These are phyloP conservation scores for Pocillopora verrucosa DNA, from an alignment of 64 coral and sea anemone genomes.

Conservation along the genomic window DNA sequence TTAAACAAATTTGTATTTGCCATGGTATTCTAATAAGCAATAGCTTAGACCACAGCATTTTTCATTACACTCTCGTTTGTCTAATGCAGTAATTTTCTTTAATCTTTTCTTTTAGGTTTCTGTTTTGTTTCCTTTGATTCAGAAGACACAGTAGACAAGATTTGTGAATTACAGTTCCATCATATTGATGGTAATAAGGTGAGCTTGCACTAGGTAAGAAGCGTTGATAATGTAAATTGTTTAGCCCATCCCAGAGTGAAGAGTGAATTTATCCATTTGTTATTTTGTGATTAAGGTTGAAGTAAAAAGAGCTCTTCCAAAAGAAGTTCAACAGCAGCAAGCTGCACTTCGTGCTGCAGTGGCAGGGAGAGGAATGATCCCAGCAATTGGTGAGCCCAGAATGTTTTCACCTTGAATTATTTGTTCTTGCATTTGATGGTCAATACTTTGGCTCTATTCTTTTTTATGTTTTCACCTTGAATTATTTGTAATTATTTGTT, in stretches of 20 bases:
- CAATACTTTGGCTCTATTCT: too few relatives aligned
- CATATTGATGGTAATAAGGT: conserved; percentile 96
- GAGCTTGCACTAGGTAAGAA: background rate
- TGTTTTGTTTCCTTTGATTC: conserved; percentile 96
- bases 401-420: background rate
- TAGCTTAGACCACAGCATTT: background rate
- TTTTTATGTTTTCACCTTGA: background rate
- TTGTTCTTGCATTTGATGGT: too few relatives aligned
- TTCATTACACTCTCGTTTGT: background rate
- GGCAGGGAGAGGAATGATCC: conserved; percentile 73
- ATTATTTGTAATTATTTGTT: too few relatives aligned
- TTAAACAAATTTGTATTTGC: too few relatives aligned
- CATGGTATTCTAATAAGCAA: too few relatives aligned
- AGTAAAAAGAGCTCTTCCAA: conserved; percentile 87
- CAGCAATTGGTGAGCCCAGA: conserved; percentile 66
- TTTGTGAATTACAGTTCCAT: conserved; percentile 91
- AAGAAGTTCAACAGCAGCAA: conserved; percentile 88
- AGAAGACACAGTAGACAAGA: conserved; percentile 94
- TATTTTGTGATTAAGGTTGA: conserved; percentile 59
- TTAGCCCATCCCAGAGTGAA: background rate
- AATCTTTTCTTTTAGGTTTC: conserved; percentile 72
- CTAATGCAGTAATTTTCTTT: background rate
- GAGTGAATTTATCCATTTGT: background rate
- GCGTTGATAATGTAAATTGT: too few relatives aligned
- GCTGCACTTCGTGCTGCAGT: conserved; percentile 73